These are phyloP conservation scores for Bombus haemorrhoidalis DNA, from an alignment of 1,140 invertebrate genomes.

Conservation along the genomic window DNA sequence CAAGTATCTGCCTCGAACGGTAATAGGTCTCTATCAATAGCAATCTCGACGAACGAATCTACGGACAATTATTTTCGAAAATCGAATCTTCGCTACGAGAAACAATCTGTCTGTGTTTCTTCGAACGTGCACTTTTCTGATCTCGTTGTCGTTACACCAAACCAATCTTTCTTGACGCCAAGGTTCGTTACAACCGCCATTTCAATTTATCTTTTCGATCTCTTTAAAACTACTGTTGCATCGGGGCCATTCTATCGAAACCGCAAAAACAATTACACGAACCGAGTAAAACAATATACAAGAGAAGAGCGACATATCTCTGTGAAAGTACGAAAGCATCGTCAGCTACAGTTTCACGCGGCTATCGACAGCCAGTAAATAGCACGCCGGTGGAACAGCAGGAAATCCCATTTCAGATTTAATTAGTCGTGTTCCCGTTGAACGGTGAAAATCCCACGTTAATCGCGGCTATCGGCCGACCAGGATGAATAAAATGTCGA, in stretches of 20 bases:
- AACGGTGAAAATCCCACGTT: neutral
- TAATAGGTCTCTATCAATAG: no score
- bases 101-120: neutral
- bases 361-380: conserved; percentile 12
- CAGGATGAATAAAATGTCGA: conserved; percentile 31
- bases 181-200: no score
- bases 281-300: neutral
- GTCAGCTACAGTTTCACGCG: conserved; percentile 10
- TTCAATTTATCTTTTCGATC: neutral
- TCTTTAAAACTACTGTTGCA: neutral
- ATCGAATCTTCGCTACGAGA: neutral
- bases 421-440: conserved; percentile 20
- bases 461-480: neutral
- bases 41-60: conserved; percentile 3
- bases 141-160: neutral
- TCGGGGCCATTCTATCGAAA: neutral
- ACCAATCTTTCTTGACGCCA: neutral
- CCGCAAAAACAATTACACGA: neutral
- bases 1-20: no score
- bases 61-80: neutral
- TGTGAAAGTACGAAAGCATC: neutral
- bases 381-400: neutral
- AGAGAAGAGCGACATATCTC: no score
- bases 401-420: conserved; percentile 27
- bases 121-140: neutral